Evolutionary conservation across 2,113 vertebrate genomes (phyloP), one percentile per base, ranked within the genome.

Genomic region (Gnathonemus longibarbis): DNA sequence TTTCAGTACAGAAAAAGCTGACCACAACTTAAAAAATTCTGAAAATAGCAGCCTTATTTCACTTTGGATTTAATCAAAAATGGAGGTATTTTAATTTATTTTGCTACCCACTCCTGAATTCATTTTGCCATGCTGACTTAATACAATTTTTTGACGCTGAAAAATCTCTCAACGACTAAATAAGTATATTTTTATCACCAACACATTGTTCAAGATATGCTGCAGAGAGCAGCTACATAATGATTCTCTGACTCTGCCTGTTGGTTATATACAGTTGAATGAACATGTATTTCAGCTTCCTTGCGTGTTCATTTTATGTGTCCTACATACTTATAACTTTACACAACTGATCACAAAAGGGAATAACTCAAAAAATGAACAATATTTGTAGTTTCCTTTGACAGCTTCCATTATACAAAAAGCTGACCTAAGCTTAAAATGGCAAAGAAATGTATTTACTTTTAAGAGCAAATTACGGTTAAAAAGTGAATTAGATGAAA

Each of bases 1-100:
- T 87, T 87, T 21, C 85, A 87, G 85, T 87, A 87, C 35, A 87
- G 48, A 87, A 86, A 86, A 52, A 50, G 49, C 48, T 87, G 85
- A 87, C n/a, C 13, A 24, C 49, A 52, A 49, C n/a, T 52, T 53
- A 53, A 87, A 87, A 87, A 10, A 11, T 39, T 52, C 49, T 19
- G n/a, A 87, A 13, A 53, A 52, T 31, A 87, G 35, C 84, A 31
- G 15, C n/a, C 27, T 87, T 87, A 19, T 87, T 53, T 87, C 49
- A 87, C 46, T 52, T 87, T 11, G 49, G 27, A 87, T 87, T 87
- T 53, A 50, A 49, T 86, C 1, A 86, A 50, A 86, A 50, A 84
- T 9, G 7, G 42, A 84, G 48, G 21, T 13, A 86, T 86, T 50
- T 27, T 45, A 86, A 86, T 86, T 48, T 86, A 86, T 50, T 50